phyloP scores from a whole-genome alignment of 2,888 invertebrate species.

The Meiosimyza decipiens region DNA sequence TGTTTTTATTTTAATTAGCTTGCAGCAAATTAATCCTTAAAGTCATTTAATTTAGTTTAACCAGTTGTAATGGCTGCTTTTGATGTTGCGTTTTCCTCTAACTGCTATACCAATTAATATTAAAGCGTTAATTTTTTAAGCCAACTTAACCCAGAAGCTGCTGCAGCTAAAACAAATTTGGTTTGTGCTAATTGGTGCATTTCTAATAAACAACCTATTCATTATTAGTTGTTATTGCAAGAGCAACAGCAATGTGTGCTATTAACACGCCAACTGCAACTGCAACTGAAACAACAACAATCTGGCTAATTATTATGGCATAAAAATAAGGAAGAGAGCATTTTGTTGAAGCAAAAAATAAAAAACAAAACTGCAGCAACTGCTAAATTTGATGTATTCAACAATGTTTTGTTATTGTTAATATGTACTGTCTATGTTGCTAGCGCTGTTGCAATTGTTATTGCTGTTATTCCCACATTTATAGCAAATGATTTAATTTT shows the following conservation, averaged over 20 bases:
- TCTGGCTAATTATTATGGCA: constrained; percentile 20
- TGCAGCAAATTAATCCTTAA: neutral
- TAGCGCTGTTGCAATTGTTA: neutral
- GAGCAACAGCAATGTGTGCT: neutral
- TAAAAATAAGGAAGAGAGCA: constrained; percentile 16
- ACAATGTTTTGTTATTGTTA: neutral
- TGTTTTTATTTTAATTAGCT: neutral
- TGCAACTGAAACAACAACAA: constrained; percentile 13
- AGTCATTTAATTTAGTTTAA: neutral
- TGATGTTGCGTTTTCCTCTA: neutral
- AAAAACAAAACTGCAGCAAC: neutral
- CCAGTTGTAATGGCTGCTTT: neutral
- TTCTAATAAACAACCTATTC: constrained; percentile 6
- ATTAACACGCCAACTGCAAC: constrained; percentile 3
- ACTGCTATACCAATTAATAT: constrained; percentile 21
- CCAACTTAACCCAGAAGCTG: constrained; percentile 25
- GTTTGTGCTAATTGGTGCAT: constrained; percentile 28
- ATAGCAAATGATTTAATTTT: neutral
- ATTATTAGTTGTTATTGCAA: neutral
- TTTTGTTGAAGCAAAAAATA: neutral
- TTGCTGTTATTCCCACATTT: constrained; percentile 26
- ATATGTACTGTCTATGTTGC: constrained; percentile 13
- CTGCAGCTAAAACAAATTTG: neutral
- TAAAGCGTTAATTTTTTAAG: constrained; percentile 22
- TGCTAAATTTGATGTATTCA: neutral